These are phyloP conservation scores for Serranus cabrilla DNA, from an alignment of 2,797 vertebrate genomes.

Conservation along the genomic window DNA sequence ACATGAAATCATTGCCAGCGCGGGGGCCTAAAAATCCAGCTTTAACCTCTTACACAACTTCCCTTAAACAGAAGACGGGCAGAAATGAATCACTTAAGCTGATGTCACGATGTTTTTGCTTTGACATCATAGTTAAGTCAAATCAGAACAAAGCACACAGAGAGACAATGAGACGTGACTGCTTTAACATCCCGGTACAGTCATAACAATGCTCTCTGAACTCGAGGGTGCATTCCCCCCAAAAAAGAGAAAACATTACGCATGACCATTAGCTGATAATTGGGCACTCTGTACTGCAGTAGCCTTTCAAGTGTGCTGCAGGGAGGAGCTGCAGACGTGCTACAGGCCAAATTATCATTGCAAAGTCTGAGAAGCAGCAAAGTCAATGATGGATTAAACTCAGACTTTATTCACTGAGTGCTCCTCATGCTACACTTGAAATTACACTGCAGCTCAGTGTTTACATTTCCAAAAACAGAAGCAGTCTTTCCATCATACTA, in stretches of 20 bases:
- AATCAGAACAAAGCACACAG: conserved; percentile 1
- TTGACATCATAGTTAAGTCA: conserved; percentile 26
- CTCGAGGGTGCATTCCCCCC: conserved; percentile 7
- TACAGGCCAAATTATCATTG: conserved; percentile 49
- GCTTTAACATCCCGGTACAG: conserved; percentile 21
- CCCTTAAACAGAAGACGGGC: neutral
- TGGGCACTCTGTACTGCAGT: conserved; percentile 58
- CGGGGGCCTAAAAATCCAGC: too few species aligned
- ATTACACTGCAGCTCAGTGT: conserved; percentile 37
- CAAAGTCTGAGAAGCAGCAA: conserved; percentile 37
- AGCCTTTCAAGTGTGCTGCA: conserved; percentile 65
- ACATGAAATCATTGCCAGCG: too few species aligned
- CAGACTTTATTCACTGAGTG: conserved; percentile 32
- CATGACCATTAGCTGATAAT: conserved; percentile 66
- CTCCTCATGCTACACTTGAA: conserved; percentile 20
- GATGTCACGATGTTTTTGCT: conserved; percentile 24
- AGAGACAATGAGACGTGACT: conserved; percentile 27
- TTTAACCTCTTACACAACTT: conserved; percentile 15
- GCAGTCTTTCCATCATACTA: conserved; percentile 48
- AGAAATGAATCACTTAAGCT: conserved; percentile 24
- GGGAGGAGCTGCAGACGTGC: conserved; percentile 48
- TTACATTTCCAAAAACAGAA: conserved; percentile 56
- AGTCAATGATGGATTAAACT: conserved; percentile 60
- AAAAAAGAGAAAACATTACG: conserved; percentile 16
- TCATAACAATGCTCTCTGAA: conserved; percentile 33